phyloP scores from a whole-genome alignment of 2,888 invertebrate species.

The Eupithecia inturbata region DNA sequence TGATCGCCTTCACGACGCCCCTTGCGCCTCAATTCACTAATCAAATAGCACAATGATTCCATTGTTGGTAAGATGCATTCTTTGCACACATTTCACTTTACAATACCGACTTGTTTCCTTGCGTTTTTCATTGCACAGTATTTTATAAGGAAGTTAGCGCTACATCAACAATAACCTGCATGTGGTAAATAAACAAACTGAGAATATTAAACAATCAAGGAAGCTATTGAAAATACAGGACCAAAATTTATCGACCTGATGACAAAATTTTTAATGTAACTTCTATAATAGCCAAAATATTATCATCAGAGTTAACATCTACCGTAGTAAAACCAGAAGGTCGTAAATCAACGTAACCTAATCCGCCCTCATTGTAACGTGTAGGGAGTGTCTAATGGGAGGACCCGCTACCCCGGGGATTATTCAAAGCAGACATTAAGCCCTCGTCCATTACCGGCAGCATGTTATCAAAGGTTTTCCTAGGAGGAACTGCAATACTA shows the following conservation, averaged over 20 bases:
- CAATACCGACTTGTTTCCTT: constrained; percentile 58
- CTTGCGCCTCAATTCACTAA: constrained; percentile 69
- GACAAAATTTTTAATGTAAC: neutral
- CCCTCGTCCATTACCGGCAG: constrained; percentile 63
- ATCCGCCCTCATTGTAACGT: constrained; percentile 54
- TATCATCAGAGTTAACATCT: constrained; percentile 53
- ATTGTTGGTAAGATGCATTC: constrained; percentile 67
- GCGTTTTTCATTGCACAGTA: constrained; percentile 29
- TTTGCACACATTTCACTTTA: constrained; percentile 62
- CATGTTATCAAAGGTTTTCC: constrained; percentile 69
- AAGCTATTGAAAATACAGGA: neutral
- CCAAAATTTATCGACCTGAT: neutral
- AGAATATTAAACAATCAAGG: neutral
- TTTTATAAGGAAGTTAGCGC: neutral
- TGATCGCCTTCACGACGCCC: constrained; percentile 72
- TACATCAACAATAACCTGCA: neutral
- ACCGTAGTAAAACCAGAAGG: constrained; percentile 37
- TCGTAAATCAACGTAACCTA: constrained; percentile 61
- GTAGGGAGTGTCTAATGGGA: constrained; percentile 38
- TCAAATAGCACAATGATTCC: constrained; percentile 73
- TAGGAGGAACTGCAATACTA: constrained; percentile 56
- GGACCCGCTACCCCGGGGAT: constrained; percentile 51
- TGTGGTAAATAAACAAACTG: neutral
- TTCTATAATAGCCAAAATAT: constrained; percentile 1
- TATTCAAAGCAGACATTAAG: constrained; percentile 72